These are phyloP conservation scores for Alectoris magna DNA, from an alignment of 2,797 vertebrate species.

Conservation along the genomic window DNA sequence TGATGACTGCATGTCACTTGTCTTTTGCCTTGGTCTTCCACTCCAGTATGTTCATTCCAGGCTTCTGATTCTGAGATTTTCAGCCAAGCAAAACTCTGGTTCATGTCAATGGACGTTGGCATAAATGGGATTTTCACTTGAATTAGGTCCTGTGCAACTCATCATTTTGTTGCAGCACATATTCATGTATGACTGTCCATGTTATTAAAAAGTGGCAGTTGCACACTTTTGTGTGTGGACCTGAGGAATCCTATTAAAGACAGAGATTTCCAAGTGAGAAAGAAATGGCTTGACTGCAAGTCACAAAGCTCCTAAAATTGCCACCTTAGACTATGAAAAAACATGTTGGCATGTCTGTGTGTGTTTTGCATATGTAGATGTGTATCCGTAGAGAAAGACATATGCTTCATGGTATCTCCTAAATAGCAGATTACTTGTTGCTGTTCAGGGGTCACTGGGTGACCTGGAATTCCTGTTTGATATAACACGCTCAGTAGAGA, in stretches of 20 bases:
- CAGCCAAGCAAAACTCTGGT: neutral
- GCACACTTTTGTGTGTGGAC: neutral
- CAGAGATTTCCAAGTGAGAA: neutral
- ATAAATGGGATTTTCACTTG: neutral
- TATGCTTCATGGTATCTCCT: neutral
- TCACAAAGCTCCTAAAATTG: neutral
- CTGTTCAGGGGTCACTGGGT: neutral
- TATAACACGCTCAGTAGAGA: neutral
- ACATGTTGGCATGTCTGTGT: neutral
- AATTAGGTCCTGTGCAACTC: neutral
- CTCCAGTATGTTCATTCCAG: neutral
- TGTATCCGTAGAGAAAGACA: neutral
- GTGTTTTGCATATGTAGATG: neutral
- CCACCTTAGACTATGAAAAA: neutral
- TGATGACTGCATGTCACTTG: neutral
- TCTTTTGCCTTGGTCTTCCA: neutral
- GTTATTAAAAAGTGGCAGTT: neutral
- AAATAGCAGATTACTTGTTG: neutral
- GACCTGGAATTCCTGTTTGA: slow-evolving; percentile 14
- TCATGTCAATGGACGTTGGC: neutral
- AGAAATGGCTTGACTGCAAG: neutral
- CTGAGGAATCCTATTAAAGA: neutral
- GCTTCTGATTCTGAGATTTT: neutral
- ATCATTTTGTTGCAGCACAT: neutral
- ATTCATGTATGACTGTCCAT: neutral